Percentiles rank a stretch among this genome's conserved stretches.
Conservation (phyloP, 2,797 vertebrate species). For the Remorina albescens region DNA sequence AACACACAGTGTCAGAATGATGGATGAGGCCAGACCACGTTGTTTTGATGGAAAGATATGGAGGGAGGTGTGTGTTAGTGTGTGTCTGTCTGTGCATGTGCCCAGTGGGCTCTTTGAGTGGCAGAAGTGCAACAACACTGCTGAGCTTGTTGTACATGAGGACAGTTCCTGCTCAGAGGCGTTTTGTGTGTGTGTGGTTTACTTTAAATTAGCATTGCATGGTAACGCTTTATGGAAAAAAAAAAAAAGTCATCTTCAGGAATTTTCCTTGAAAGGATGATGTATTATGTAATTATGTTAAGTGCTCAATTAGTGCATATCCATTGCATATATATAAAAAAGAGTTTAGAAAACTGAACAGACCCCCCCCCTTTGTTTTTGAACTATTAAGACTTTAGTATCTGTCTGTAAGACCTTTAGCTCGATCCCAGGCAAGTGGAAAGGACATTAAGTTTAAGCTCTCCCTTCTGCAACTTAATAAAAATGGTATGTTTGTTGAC, state of each 20-base stretch:
- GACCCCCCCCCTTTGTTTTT: no score
- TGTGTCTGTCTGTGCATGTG: no score
- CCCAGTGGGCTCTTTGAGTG: slow-evolving; percentile 47
- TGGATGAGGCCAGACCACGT: slow-evolving; percentile 55
- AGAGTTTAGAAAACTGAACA: no score
- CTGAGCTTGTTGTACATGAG: slow-evolving; percentile 4
- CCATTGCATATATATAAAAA: neutral
- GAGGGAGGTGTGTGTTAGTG: slow-evolving; percentile 30
- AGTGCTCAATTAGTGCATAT: neutral
- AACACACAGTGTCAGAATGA: slow-evolving; percentile 60
- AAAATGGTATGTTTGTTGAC: neutral
- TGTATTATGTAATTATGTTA: neutral
- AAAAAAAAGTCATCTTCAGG: neutral
- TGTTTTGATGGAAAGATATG: slow-evolving; percentile 58
- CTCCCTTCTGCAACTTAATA: neutral
- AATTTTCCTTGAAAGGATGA: slow-evolving; percentile 10
- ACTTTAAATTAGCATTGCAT: neutral
- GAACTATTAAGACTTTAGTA: neutral
- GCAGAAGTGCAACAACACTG: slow-evolving; percentile 18
- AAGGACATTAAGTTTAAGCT: neutral
- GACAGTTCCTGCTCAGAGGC: slow-evolving; percentile 11
- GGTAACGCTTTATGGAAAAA: neutral
- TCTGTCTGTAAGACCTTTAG: neutral
- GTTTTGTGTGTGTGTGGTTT: neutral
- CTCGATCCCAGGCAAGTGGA: neutral